These are phyloP conservation scores for Gonatopus flavifemur DNA, from an alignment of 1,140 invertebrate genomes.

Conservation along the genomic window DNA sequence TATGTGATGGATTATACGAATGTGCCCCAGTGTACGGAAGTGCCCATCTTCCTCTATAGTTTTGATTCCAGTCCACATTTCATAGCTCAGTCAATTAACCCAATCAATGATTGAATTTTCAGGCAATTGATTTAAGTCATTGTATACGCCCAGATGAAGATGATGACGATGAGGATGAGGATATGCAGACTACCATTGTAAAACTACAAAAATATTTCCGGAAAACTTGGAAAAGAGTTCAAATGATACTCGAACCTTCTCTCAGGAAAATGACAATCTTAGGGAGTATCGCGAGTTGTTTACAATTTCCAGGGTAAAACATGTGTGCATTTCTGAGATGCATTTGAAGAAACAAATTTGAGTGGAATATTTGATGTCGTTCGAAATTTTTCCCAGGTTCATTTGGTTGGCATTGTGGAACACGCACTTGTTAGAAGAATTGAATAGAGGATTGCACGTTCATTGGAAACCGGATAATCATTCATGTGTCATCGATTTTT, in stretches of 20 bases:
- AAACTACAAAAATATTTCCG: conserved; percentile 13
- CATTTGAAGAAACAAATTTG: not conserved
- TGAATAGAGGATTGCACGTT: not conserved
- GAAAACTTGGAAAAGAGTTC: conserved; percentile 23
- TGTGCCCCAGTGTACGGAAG: no score
- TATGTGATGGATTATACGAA: no score
- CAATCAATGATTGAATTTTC: no score
- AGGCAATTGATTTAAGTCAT: conserved; percentile 21
- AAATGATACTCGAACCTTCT: conserved; percentile 9
- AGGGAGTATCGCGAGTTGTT: conserved; percentile 16
- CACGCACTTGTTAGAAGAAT: conserved; percentile 22
- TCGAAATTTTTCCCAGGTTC: conserved; percentile 18
- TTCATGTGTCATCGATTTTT: conserved; percentile 19
- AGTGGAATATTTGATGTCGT: not conserved
- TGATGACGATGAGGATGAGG: conserved; percentile 4
- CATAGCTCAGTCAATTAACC: no score
- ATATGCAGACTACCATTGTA: not conserved
- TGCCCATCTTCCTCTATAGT: no score
- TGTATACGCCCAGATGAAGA: conserved; percentile 20
- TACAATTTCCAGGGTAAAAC: conserved; percentile 38
- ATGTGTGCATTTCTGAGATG: not conserved
- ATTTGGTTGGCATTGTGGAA: conserved; percentile 34
- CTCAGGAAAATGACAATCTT: conserved; percentile 20
- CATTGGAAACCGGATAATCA: conserved; percentile 1
- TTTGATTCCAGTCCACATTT: no score